Percentiles rank a stretch among this genome's conserved stretches.
These are phyloP conservation scores for Harmothoe impar DNA, from an alignment of 2,888 invertebrate species.

Conservation along the genomic window DNA sequence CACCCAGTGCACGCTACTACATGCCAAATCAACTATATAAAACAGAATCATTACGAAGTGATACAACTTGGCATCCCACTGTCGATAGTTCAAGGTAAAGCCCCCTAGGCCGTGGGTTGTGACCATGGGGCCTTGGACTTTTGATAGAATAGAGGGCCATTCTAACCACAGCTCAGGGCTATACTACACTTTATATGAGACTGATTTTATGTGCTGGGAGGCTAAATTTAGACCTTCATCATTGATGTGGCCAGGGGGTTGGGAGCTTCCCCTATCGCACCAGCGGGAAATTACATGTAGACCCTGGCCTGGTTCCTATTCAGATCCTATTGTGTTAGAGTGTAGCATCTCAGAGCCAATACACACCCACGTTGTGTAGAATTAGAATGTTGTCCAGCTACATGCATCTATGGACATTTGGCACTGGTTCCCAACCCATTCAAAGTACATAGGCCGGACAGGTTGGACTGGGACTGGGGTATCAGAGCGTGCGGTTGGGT, in stretches of 20 bases:
- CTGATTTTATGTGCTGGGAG: neutral
- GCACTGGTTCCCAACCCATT: too few relatives aligned
- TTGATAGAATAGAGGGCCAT: neutral
- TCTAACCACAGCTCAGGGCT: neutral
- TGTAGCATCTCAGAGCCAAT: neutral
- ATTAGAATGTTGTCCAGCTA: too few relatives aligned
- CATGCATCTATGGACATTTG: too few relatives aligned
- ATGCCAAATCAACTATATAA: too few relatives aligned
- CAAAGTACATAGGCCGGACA: too few relatives aligned
- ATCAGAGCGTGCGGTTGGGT: too few relatives aligned
- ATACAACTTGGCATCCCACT: too few relatives aligned
- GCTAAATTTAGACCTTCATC: conserved; percentile 39
- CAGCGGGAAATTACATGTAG: neutral
- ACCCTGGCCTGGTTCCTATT: neutral
- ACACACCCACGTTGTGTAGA: neutral
- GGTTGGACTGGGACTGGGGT: too few relatives aligned
- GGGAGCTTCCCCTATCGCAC: neutral
- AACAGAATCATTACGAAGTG: too few relatives aligned
- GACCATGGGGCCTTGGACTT: neutral
- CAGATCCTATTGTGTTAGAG: too few relatives aligned
- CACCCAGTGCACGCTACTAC: too few relatives aligned
- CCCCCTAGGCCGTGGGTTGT: neutral
- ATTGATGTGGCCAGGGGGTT: neutral
- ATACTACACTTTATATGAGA: neutral
- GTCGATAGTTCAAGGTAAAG: neutral